phyloP scores from a whole-genome alignment of 1,140 invertebrate genomes.

The Pachypsylla venusta region DNA sequence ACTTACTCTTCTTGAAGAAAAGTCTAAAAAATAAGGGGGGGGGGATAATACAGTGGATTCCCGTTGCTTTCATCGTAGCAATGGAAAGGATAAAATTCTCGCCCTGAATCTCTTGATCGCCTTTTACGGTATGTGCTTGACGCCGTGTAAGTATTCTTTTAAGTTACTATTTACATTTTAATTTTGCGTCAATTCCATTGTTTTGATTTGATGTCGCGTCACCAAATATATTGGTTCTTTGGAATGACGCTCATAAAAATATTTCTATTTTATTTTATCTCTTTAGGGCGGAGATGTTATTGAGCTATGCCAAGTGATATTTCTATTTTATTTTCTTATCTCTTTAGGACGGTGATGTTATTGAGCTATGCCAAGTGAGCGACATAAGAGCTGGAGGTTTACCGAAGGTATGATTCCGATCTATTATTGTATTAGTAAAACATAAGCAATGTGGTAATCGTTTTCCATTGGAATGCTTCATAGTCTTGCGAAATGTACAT shows the following conservation, averaged over 20 bases:
- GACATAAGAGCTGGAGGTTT: slow-evolving; percentile 79
- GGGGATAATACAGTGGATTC: too few relatives aligned
- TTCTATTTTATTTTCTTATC: slow-evolving; percentile 13
- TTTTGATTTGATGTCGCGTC: neutral
- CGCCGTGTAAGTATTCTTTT: neutral
- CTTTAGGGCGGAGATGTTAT: slow-evolving; percentile 88
- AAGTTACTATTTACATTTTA: neutral
- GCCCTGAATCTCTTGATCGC: too few relatives aligned
- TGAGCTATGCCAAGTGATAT: slow-evolving; percentile 66
- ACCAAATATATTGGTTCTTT: neutral
- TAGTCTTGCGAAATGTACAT: too few relatives aligned
- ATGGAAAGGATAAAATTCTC: too few relatives aligned
- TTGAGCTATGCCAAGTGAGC: slow-evolving; percentile 93
- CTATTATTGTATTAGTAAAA: too few relatives aligned
- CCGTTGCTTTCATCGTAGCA: too few relatives aligned
- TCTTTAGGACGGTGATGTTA: slow-evolving; percentile 83
- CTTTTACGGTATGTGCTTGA: too few relatives aligned
- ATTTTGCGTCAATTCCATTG: neutral
- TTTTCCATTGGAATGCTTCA: too few relatives aligned
- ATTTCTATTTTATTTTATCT: slow-evolving; percentile 15
- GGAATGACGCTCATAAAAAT: neutral
- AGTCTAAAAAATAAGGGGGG: too few relatives aligned
- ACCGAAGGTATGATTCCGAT: slow-evolving; percentile 50
- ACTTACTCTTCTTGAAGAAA: too few relatives aligned
- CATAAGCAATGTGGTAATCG: too few relatives aligned